Base-by-base conservation (phyloP, 2,888 invertebrate species). In the Thyatira batis region DNA sequence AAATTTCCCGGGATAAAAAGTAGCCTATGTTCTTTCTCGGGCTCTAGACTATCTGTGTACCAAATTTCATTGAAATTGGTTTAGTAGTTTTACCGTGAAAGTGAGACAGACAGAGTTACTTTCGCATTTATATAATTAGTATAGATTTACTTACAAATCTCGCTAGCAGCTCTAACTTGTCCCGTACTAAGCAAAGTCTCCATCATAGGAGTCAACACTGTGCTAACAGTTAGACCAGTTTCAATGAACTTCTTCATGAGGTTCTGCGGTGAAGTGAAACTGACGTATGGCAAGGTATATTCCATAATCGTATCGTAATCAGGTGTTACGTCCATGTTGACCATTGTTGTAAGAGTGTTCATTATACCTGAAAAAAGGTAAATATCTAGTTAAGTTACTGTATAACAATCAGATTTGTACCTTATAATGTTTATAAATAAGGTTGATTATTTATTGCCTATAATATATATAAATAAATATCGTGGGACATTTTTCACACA, bases 261-360 rank as follows among this genome's bases (percentile, higher is more conserved):
- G 49, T 87, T 82, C 71, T 89, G 83, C 0, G 92, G 87, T 11
- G 93, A 87, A 0, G 82, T 85, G 51, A 92, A 87, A 62, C 92
- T 89, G 30, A 93, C 91, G 59, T 88, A 85, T 0, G 94, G 94
- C 3, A 95, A 67, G 0, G 93, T 83, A 66, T 94, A 94, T 0
- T 87, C 73, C 25, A 84, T 73, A 49, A 95, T 74, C 0, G 95
- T 95, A 9, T 93, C 93, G 58, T 87, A 86, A 69, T 95, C 94
- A 0, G 93, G 90, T 20, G 83, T 84, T 0, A 94, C 91, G 0
- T 90, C 83, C 75, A 94, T 85, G 1, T 82, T 68, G 0, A 87
- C 65, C 94, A 95, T 94, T 27, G 87, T 88, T 48, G 84, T 68
- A 1, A 95, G 64, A 0, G 93, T 83, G 28, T 89, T 87, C 65